Evolutionary conservation across 1,140 invertebrate genomes (phyloP).

Genomic region (Trigoniulus corallinus): DNA sequence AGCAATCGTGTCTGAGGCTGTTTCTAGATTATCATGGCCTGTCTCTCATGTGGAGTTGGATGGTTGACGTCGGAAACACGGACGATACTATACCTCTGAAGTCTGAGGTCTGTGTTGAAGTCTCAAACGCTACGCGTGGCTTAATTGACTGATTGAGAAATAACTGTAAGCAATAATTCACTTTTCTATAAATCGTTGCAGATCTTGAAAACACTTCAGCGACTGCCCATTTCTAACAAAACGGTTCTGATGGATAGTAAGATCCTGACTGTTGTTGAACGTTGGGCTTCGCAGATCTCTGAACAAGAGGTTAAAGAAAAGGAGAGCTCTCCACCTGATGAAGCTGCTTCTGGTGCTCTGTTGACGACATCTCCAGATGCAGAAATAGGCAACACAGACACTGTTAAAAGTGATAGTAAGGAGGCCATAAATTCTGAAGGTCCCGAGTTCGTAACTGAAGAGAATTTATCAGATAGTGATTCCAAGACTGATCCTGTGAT

Average conservation of each 20-base stretch:
- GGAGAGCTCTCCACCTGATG: constrained; percentile 4
- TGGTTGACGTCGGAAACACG: constrained; percentile 41
- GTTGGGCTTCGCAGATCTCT: constrained; percentile 38
- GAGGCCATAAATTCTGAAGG: constrained; percentile 3
- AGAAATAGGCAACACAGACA: too few relatives aligned
- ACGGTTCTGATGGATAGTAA: constrained; percentile 83
- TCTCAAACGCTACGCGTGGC: too few relatives aligned
- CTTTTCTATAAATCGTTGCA: too few relatives aligned
- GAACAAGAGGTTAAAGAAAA: not conserved
- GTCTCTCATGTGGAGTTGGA: constrained; percentile 76
- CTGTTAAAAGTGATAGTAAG: too few relatives aligned
- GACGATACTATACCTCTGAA: constrained; percentile 23
- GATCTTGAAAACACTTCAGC: constrained; percentile 63
- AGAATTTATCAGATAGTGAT: constrained; percentile 8
- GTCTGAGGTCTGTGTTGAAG: constrained; percentile 31
- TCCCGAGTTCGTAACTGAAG: constrained; percentile 11
- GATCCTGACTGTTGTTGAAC: constrained; percentile 53
- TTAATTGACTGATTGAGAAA: too few relatives aligned
- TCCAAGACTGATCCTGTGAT: constrained; percentile 4
- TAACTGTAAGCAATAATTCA: too few relatives aligned
- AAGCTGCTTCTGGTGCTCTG: constrained; percentile 10
- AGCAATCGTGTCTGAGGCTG: constrained; percentile 38
- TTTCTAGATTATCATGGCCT: constrained; percentile 92
- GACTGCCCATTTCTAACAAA: constrained; percentile 79
- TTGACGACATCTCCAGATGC: not conserved